Evolutionary conservation across 2,797 vertebrate species (phyloP), one percentile per base, ranked within the genome.

Genomic region (Chlorospingus semifuscus): DNA sequence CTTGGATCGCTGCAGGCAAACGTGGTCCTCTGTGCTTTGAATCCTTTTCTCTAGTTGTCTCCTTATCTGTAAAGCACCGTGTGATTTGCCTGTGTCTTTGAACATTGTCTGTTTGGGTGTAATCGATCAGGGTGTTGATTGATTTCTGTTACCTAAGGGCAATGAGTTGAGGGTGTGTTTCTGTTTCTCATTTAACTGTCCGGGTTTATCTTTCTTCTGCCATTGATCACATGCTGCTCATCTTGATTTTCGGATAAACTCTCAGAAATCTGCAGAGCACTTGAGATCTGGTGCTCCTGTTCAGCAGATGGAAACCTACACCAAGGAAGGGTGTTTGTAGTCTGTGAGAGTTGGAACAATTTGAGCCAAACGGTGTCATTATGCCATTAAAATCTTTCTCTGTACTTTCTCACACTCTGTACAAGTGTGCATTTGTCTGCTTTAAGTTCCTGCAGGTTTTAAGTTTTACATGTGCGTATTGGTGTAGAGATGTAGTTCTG

Each of bases 31-130:
- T 68, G 12, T 46, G 21, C 22, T 80, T 78, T 66, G 76, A 55
- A 50, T 46, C 0, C 3, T 39, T 79, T 87, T 36, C 22, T 44
- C 8, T 69, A 29, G 15, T 29, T 61, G 14, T 1, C 0, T 23
- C 36, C 46, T 76, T 65, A 9, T 23, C 18, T 39, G 21, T 70
- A n/a, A 87, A 94, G 32, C 9, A 21, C 32, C 8, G 12, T 34
- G 41, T 36, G 50, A 20, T 24, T 71, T 64, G 11, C 11, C 1
- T 9, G 4, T 4, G 4, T 49, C 9, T 59, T 70, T 41, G 60
- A 20, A 29, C 1, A 0, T 12, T 71, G 32, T 14, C 9, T 46
- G 29, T 49, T 66, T 32, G 19, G 12, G 6, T 65, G 59, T 57
- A 20, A 26, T 36, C 24, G n/a, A 0, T 23, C 6, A 12, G 37